phyloP scores from a whole-genome alignment of 2,113 vertebrate species.

The Silurus asotus region DNA sequence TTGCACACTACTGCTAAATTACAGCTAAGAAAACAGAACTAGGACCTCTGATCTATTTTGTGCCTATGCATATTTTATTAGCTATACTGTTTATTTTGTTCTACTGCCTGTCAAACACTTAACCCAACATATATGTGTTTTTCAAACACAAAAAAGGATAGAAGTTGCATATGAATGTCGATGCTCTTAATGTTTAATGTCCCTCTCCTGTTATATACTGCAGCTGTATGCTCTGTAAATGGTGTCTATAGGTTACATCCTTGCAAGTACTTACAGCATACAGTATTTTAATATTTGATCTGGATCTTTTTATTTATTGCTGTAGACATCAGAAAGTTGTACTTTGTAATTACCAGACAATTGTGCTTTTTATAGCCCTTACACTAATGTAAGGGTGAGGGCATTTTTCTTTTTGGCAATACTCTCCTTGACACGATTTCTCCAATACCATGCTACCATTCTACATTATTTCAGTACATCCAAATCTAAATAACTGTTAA shows the following conservation, averaged over 20 bases:
- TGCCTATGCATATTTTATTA: neutral
- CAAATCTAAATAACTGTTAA: neutral
- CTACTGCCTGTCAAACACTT: neutral
- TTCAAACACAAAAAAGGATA: too few species aligned
- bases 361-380: neutral
- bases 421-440: neutral
- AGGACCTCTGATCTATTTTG: neutral
- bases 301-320: neutral
- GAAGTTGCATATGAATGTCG: too few species aligned
- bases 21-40: neutral
- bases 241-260: neutral
- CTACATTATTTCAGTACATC: neutral
- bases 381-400: neutral
- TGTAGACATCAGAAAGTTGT: neutral
- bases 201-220: neutral
- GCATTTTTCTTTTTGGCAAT: neutral
- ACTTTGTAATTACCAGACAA: neutral
- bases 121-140: neutral
- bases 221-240: neutral
- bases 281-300: neutral
- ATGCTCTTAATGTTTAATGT: too few species aligned
- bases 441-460: neutral
- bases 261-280: neutral
- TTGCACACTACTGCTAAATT: neutral
- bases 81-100: neutral